phyloP scores from a whole-genome alignment of 1,140 invertebrate species.

The Pseudomyrmex flavicornis region DNA sequence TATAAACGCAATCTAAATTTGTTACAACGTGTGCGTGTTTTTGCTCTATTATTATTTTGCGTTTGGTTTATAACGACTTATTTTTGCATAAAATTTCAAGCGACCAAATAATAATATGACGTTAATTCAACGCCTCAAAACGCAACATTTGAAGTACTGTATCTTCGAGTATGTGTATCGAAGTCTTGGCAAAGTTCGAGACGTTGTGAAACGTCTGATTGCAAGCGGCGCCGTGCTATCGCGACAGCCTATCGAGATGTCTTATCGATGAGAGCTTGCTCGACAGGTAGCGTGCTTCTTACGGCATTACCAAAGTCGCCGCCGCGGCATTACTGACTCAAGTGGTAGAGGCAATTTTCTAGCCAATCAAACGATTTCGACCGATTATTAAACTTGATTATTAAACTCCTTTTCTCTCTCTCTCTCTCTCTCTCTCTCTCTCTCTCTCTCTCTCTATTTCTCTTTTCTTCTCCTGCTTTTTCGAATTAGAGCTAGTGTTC shows the following conservation, averaged over 20 bases:
- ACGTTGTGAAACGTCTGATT: slow-evolving; percentile 61
- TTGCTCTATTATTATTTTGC: not conserved
- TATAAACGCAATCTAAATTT: not conserved
- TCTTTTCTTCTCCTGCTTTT: not conserved
- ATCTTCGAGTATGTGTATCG: slow-evolving; percentile 10
- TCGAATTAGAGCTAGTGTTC: slow-evolving; percentile 20
- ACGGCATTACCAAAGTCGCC: slow-evolving; percentile 61
- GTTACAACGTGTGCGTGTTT: not conserved
- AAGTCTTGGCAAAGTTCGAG: slow-evolving; percentile 2
- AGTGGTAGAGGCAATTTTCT: slow-evolving; percentile 63
- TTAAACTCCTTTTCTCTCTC: not conserved
- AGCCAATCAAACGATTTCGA: slow-evolving; percentile 62
- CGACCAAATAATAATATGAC: not conserved
- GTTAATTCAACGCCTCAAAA: not conserved
- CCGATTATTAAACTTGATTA: slow-evolving; percentile 60
- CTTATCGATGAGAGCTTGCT: slow-evolving; percentile 63
- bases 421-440: not conserved
- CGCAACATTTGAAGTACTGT: not conserved
- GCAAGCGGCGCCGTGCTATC: slow-evolving; percentile 64
- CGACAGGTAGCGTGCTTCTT: slow-evolving; percentile 70
- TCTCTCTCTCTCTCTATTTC: not conserved
- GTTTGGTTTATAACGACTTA: not conserved
- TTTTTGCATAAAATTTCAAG: not conserved
- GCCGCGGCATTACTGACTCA: slow-evolving; percentile 51
- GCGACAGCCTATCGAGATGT: slow-evolving; percentile 59